These are phyloP conservation scores for Tetragonula clypearis DNA, from an alignment of 1,140 invertebrate species.

Conservation along the genomic window DNA sequence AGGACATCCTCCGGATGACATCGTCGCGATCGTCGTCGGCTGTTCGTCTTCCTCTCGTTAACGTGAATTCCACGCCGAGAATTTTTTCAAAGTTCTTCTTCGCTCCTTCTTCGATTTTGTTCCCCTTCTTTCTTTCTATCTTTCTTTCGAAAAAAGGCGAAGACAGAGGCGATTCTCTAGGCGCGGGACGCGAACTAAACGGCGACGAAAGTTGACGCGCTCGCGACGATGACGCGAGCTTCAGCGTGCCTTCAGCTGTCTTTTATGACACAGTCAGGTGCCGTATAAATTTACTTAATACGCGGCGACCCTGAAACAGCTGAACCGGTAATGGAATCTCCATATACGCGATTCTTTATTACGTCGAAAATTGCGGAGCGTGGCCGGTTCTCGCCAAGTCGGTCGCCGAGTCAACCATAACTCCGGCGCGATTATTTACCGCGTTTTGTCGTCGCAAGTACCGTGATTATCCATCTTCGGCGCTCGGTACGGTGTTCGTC, in stretches of 20 bases:
- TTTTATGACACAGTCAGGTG: constrained; percentile 69
- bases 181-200: constrained; percentile 38
- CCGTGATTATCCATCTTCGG: not conserved
- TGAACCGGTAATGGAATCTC: constrained; percentile 66
- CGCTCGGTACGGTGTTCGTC: not conserved
- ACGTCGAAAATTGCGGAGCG: constrained; percentile 63
- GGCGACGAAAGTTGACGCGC: constrained; percentile 51
- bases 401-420: not conserved
- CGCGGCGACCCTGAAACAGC: constrained; percentile 64
- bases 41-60: constrained; percentile 30
- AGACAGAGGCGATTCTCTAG: not conserved
- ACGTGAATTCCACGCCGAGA: not conserved
- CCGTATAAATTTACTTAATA: constrained; percentile 70
- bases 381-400: constrained; percentile 52
- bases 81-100: not conserved
- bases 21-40: too few relatives aligned
- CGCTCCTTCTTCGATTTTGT: not conserved
- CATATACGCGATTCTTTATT: constrained; percentile 67
- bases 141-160: constrained; percentile 41
- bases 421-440: constrained; percentile 2
- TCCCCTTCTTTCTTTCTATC: constrained; percentile 11
- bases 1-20: too few relatives aligned
- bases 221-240: constrained; percentile 40
- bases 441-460: constrained; percentile 7
- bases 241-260: constrained; percentile 56